Evolutionary conservation across 2,888 invertebrate species (phyloP).

Genomic region (Colostygia pectinataria): DNA sequence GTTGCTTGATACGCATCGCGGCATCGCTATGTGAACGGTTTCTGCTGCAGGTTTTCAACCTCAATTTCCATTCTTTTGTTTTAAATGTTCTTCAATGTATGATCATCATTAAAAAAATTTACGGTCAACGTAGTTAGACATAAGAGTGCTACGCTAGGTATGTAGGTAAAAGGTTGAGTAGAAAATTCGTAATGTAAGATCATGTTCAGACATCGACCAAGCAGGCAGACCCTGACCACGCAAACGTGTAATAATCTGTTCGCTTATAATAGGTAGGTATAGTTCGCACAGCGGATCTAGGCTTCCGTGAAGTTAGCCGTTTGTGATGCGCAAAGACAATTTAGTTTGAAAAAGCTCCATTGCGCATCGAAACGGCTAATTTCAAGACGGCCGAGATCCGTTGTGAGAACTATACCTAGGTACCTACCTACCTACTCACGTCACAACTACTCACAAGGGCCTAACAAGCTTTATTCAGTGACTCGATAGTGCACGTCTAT

Average conservation of each 20-base stretch:
- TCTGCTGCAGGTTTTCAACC: constrained; percentile 13
- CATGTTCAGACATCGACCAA: background rate
- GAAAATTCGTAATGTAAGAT: too few species aligned
- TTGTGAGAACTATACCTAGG: background rate
- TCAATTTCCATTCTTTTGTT: background rate
- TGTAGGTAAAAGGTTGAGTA: too few species aligned
- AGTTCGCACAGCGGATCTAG: too few species aligned
- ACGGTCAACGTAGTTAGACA: too few species aligned
- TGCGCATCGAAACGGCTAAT: too few species aligned
- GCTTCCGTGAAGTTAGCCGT: too few species aligned
- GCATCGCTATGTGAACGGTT: constrained; percentile 16
- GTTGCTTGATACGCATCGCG: constrained; percentile 22
- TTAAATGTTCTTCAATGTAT: background rate
- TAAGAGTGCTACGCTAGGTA: background rate
- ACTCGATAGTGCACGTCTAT: constrained; percentile 43
- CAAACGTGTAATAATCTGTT: background rate
- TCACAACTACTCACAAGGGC: background rate
- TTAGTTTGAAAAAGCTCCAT: too few species aligned
- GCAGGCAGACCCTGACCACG: constrained; percentile 5
- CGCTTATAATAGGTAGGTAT: too few species aligned
- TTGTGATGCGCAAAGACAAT: too few species aligned
- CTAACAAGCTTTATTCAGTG: constrained; percentile 36
- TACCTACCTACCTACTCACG: background rate
- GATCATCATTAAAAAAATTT: too few species aligned
- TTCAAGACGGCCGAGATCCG: too few species aligned